Evolutionary conservation across 2,113 vertebrate genomes (phyloP), one percentile per base, ranked within the genome.

Genomic region (Callocephalon fimbriatum): DNA sequence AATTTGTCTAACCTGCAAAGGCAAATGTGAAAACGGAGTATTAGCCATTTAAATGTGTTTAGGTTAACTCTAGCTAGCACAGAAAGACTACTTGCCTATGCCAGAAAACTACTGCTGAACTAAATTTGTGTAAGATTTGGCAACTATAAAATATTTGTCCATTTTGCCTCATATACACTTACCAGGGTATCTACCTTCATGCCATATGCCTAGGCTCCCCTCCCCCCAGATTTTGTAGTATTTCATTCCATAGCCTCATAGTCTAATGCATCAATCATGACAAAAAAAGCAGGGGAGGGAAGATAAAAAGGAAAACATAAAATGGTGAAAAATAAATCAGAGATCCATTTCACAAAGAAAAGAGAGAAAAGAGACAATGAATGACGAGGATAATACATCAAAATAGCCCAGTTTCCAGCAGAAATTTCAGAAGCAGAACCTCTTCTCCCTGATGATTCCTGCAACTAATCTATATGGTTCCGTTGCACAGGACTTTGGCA

Each of bases 311-410:
- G 8, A 80, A 59, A 82, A 71, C 15, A 90, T 38, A 61, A 92
- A 74, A 92, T 8, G 12, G 18, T 38, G 48, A 70, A 79, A 93
- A 83, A 50, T 8, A 72, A 76, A 77, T 17, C 45, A 61, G 47
- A 96, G 40, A 76, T 44, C 9, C 47, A 56, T 61, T 88, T 86
- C 35, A 62, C 38, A 65, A 77, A 44, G 56, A n/a, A 70, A 50
- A 56, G 32, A 73, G 27, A 62, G 27, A 83, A 92, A n/a, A 0
- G 2, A 32, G 47, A 62, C 53, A 73, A 58, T 2, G 7, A 86
- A 66, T 3, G 12, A 73, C 0, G 0, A 59, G 29, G 38, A 83
- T 40, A 44, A 10, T 61, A 8, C 7, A 18, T 16, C 22, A 71
- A 37, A 19, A 53, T 3, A 50, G 26, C 6, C 42, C 50, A 53